phyloP scores from a whole-genome alignment of 37 sponge, comb jelly and placozoan genomes.

The Agelas oroides region DNA sequence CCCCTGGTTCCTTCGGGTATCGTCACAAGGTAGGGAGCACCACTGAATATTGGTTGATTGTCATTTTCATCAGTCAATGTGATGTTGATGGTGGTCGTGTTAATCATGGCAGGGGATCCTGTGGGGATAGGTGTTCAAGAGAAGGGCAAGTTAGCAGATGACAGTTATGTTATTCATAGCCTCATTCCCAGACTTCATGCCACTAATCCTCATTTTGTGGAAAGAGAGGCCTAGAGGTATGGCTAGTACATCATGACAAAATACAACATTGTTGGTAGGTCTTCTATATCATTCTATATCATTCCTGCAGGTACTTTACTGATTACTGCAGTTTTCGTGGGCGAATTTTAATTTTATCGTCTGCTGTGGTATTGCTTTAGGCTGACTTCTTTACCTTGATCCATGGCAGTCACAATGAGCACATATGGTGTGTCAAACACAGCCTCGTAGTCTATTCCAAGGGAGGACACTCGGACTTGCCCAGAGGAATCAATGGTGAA shows the following conservation, averaged over 20 bases:
- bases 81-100: conserved; percentile 1
- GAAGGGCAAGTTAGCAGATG: neutral
- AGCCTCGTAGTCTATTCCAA: conserved; percentile 45
- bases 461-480: conserved; percentile 28
- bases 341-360: too few relatives aligned
- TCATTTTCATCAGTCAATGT: conserved; percentile 64
- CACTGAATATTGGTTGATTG: conserved; percentile 37
- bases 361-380: too few relatives aligned
- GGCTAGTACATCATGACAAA: too few relatives aligned
- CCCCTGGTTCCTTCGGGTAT: conserved; percentile 1
- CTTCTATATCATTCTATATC: too few relatives aligned
- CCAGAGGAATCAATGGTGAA: conserved; percentile 45
- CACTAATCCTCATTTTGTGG: too few relatives aligned
- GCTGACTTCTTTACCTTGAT: neutral
- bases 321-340: too few relatives aligned
- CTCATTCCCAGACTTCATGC: too few relatives aligned
- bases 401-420: conserved; percentile 8
- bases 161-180: too few relatives aligned
- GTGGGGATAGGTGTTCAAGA: neutral
- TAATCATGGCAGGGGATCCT: neutral
- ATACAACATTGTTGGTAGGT: too few relatives aligned
- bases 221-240: too few relatives aligned
- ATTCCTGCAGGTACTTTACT: too few relatives aligned
- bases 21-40: conserved; percentile 6
- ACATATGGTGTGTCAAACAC: neutral